Conservation (phyloP, 1,140 invertebrate species). For the Megalonaias nervosa region DNA sequence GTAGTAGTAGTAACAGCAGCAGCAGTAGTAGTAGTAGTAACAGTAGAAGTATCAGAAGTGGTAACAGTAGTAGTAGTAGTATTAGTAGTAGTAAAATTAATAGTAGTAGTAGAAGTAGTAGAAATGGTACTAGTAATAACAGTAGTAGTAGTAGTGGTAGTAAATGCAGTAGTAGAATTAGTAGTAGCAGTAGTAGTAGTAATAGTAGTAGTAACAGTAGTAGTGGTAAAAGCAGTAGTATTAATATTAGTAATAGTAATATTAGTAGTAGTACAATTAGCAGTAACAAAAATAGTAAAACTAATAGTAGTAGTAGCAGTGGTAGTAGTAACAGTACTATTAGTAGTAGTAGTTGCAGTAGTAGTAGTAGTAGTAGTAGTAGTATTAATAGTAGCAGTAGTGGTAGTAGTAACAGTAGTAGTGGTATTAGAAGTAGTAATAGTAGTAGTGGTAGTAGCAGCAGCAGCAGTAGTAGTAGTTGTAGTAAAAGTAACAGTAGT, state of each 20-base stretch:
- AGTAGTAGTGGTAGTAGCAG: not conserved
- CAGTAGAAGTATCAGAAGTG: too few relatives aligned
- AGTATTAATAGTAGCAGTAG: too few relatives aligned
- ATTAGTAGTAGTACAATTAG: not conserved
- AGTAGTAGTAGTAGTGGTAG: not conserved
- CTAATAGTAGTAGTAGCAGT: conserved; percentile 8
- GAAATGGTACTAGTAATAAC: too few relatives aligned
- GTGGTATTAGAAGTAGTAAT: not conserved
- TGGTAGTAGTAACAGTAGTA: too few relatives aligned
- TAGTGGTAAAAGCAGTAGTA: conserved; percentile 5
- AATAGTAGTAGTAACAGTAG: conserved; percentile 7
- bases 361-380: not conserved
- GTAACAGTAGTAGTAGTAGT: conserved; percentile 3
- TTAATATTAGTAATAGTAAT: not conserved
- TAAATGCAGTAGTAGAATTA: not conserved
- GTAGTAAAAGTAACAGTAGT: too few relatives aligned
- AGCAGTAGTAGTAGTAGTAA: not conserved
- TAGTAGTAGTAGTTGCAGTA: not conserved
- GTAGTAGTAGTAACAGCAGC: not conserved
- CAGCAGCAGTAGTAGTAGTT: not conserved
- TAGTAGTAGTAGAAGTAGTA: too few relatives aligned
- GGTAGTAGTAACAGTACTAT: conserved; percentile 3
- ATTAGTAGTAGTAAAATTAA: conserved; percentile 5
- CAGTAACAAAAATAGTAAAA: too few relatives aligned
- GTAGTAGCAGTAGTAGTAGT: not conserved